These are phyloP conservation scores for Drosophila tropicalis DNA, from an alignment of 1,140 invertebrate species.

Conservation along the genomic window DNA sequence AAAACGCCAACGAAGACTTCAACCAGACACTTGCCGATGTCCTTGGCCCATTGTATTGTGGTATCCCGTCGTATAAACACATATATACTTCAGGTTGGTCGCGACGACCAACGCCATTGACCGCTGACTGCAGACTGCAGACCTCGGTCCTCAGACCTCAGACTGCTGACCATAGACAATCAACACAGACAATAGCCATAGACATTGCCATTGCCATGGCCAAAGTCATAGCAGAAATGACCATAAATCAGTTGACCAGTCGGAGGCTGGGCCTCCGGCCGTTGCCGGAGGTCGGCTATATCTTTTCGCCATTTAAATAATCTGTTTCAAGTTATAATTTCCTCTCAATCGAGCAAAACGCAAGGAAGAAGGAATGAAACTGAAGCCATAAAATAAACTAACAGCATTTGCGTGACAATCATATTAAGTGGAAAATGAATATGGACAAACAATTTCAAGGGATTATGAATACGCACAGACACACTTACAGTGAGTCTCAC, in stretches of 20 bases:
- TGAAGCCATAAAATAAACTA: constrained; percentile 68
- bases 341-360: background rate
- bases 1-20: constrained; percentile 24
- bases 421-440: constrained; percentile 46
- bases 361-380: constrained; percentile 39
- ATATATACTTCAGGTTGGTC: constrained; percentile 23
- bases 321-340: constrained; percentile 12
- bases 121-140: constrained; percentile 14
- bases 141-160: background rate
- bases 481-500: background rate
- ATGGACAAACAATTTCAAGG: constrained; percentile 9
- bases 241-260: constrained; percentile 3
- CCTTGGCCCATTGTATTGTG: constrained; percentile 42
- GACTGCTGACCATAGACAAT: constrained; percentile 1
- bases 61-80: background rate
- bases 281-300: too few relatives aligned
- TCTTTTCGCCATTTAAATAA: constrained; percentile 6
- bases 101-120: constrained; percentile 47
- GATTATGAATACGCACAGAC: constrained; percentile 4
- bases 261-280: too few relatives aligned
- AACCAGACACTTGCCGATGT: constrained; percentile 41
- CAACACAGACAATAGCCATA: background rate
- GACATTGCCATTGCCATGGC: too few relatives aligned
- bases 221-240: background rate
- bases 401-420: constrained; percentile 74